Evolutionary conservation across 2,888 invertebrate genomes (phyloP).

Genomic region (Thecophora atra): DNA sequence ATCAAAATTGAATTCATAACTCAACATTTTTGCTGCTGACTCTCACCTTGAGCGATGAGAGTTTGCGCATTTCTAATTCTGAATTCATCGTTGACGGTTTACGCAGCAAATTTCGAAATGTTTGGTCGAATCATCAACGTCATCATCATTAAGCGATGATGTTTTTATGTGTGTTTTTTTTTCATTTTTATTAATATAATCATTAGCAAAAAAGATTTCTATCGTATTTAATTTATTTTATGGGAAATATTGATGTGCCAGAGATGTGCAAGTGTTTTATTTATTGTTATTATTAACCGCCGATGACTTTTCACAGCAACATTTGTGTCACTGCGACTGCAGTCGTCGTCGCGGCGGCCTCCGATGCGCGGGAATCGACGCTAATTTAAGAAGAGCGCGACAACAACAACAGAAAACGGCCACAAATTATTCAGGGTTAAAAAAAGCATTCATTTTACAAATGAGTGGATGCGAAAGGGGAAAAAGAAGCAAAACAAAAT

Average conservation of each 20-base stretch:
- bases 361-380: constrained; percentile 7
- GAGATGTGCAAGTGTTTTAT: not conserved
- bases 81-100: not conserved
- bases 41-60: too few species aligned
- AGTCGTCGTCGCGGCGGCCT: constrained; percentile 7
- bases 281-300: not conserved
- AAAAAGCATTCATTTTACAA: not conserved
- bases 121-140: not conserved
- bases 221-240: not conserved
- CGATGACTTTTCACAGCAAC: not conserved
- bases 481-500: not conserved
- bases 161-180: too few species aligned
- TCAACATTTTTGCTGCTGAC: too few species aligned
- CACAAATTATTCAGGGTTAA: constrained; percentile 22
- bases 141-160: not conserved
- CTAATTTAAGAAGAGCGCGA: constrained; percentile 14
- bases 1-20: too few species aligned
- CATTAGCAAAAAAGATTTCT: not conserved
- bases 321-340: constrained; percentile 28
- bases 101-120: not conserved
- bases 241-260: not conserved
- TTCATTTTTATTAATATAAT: not conserved
- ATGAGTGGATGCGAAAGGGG: not conserved
- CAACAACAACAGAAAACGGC: not conserved
- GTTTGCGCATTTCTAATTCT: too few species aligned